phyloP scores from a whole-genome alignment of 2,797 vertebrate species.

The Chelonia mydas region DNA sequence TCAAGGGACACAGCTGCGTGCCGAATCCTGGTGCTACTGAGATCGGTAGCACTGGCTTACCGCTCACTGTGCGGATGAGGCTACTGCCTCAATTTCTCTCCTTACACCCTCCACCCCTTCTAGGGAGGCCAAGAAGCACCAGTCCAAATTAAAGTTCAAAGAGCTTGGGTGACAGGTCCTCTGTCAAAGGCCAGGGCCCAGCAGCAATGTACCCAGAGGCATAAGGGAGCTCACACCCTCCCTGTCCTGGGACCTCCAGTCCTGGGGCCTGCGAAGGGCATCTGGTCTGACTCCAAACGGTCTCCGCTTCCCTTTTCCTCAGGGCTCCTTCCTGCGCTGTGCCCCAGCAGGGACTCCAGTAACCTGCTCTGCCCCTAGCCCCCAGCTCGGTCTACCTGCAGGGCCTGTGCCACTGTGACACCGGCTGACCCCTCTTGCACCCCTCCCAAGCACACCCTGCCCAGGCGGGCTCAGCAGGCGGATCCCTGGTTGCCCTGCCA shows the following conservation, averaged over 20 bases:
- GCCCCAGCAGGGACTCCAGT: neutral
- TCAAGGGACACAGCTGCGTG: neutral
- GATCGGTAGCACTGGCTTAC: neutral
- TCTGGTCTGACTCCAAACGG: neutral
- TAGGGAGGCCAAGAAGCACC: neutral
- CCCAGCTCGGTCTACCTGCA: neutral
- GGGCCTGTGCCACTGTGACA: no score
- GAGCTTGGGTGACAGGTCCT: neutral
- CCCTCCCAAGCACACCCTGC: no score
- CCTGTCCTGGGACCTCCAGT: neutral
- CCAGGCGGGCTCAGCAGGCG: neutral
- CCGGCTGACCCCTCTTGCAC: no score
- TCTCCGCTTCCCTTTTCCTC: neutral
- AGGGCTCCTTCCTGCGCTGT: neutral
- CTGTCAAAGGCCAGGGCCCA: neutral
- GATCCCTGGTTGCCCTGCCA: no score
- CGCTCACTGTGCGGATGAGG: rapidly evolving
- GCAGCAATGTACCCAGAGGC: neutral
- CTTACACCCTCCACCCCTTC: neutral
- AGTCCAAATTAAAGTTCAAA: neutral
- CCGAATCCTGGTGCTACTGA: neutral
- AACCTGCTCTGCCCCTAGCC: neutral
- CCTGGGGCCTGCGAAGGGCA: neutral
- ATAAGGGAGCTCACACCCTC: neutral
- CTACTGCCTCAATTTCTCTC: neutral